Base-by-base conservation (phyloP, 2,888 invertebrate genomes). In the Acronicta alni region DNA sequence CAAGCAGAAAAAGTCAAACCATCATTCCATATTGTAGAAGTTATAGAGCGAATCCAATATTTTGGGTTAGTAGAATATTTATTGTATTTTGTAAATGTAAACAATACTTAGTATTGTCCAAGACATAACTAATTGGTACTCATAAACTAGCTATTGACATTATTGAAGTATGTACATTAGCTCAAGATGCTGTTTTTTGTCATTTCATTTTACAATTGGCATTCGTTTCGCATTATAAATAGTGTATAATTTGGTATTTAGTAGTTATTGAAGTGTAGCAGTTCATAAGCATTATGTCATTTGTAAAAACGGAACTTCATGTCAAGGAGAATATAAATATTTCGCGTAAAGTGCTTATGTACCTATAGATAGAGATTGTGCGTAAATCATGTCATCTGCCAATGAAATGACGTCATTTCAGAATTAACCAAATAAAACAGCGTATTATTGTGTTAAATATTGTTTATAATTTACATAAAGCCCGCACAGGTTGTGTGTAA, bases 201-300 rank as follows among this genome's bases (percentile, higher is more conserved):
- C 32, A 49, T 26, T 15, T 26, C 20, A 20, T n/a, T 30, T 30
- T 14, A 38, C 0, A 39, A 44, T 67, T 71, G 69, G 48, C 45
- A 62, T 71, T 63, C 43, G 32, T 42, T 57, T 51, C 43, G 41
- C 26, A 37, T 44, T 56, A 49, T 17, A 53, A 53, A 39, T 32
- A 51, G 55, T 45, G 56, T 54, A 38, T 67, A 55, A 7, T 44
- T 43, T 41, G 51, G 17, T 59, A 41, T 48, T 30, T 49, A 42
- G 47, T 39, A 18, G 38, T 49, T 55, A 46, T 45, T 63, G 17
- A n/a, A 44, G 51, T 59, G 44, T 30, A 56, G 18, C 53, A 57
- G 20, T 57, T 63, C 47, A 57, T 57, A 59, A 57, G 57, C 39
- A 74, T 74, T 74, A 66, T 67, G 62, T 68, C 63, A 74, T 72